Base-by-base conservation (phyloP, 1,140 invertebrate genomes). In the Apis dorsata region DNA sequence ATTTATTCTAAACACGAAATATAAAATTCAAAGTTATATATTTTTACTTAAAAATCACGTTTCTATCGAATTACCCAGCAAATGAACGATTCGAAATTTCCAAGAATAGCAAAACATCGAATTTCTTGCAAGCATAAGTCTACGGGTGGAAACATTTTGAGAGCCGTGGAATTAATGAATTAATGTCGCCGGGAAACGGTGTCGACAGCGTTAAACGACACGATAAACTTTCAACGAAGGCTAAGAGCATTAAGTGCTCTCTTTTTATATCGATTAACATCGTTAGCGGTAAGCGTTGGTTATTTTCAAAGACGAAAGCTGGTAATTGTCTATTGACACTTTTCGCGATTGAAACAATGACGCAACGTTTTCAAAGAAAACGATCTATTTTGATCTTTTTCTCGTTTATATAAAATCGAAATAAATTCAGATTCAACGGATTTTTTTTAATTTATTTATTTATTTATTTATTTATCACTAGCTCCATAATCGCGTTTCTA, bases 231-330 rank as follows among this genome's bases (percentile, higher is more conserved):
- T 60, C 66, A 17, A 70, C 24, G 77, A 60, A 34, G 34, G 65
- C 65, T 68, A 34, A 65, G 63, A 65, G 63, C n/a, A 17, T 21
- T 71, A 71, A 79, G 66, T 79, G 66, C 68, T 71, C 68, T 60
- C 34, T 62, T 44, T 60, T 79, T 34, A 24, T 55, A 79, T 79
- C 77, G 77, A 72, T 71, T 79, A 60, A 79, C 57, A 72, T 79
- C 55, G 55, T 79, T 79, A 62, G n/a, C 8, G 55, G 63, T 49
- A 24, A 68, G 24, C 28, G 1, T 24, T 55, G n/a, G 24, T 59
- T 57, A 59, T 71, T 71, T 60, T 71, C 68, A 62, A 44, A 60
- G 53, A 70, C 65, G 53, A 19, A 68, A 68, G 19, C 10, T 13
- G 15, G 24, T 49, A 57, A 49, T 78, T 28, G 24, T 49, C 21